Evolutionary conservation across 2,797 vertebrate genomes (phyloP), one percentile per base, ranked within the genome.

Genomic region (Miichthys miiuy): DNA sequence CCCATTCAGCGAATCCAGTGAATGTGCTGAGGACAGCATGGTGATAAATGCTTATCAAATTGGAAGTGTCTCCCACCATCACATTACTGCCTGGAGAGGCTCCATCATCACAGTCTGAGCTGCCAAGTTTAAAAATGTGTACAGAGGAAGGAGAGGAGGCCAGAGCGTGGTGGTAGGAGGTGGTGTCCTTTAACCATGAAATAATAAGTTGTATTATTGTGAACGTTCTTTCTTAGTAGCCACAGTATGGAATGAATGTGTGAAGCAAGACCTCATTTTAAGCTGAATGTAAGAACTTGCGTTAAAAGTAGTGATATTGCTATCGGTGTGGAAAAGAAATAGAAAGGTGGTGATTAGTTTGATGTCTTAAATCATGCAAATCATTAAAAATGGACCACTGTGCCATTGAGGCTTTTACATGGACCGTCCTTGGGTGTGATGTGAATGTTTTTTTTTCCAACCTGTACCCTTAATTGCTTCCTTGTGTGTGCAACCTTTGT

Each of bases 11-110:
- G 73, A 73, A 63, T 74, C 41, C 27, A n/a, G 42, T 57, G 67
- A 70, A 71, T 66, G 70, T 54, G 82, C 56, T 48, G 65, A 80
- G 66, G 61, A 75, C 73, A 63, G 11, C 23, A 21, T 16, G 54
- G 51, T 86, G 82, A 84, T 81, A 58, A 88, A 87, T 85, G 83
- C 81, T 87, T 70, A 83, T 89, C 75, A 85, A 91, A 88, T 77
- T 89, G 81, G 66, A 88, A 79, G 77, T 69, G 75, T 90, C 77
- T 84, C 52, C 68, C 62, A 72, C 75, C 75, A 81, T 91, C 86
- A 80, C 84, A 89, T 87, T 87, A 84, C 77, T 47, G 72, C 76
- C 74, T 81, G 84, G 75, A 83, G 77, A 83, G 80, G 47, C 77
- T 88, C 87, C 79, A 83, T 91, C 86, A 82, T 82, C 70, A 50